Percentiles rank a stretch among this genome's conserved stretches.
phyloP scores from a whole-genome alignment of 2,888 invertebrate genomes.

The Agrochola lychnidis region DNA sequence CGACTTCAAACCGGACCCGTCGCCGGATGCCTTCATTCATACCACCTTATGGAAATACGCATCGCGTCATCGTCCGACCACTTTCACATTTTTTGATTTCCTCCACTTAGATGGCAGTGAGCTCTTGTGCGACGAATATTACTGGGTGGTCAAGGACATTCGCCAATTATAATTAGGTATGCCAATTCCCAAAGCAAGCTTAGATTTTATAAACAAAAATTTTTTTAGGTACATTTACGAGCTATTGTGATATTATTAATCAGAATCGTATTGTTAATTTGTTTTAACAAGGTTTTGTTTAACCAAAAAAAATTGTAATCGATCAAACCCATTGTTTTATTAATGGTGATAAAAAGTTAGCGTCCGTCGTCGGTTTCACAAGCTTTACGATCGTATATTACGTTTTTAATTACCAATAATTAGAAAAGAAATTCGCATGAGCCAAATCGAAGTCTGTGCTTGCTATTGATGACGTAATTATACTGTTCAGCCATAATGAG shows the following conservation, averaged over 20 bases:
- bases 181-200: neutral
- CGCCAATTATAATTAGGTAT: constrained; percentile 6
- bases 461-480: constrained; percentile 49
- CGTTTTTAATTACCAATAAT: constrained; percentile 40
- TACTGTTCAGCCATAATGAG: constrained; percentile 43
- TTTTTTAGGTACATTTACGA: no score
- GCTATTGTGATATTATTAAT: neutral
- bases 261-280: neutral
- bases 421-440: constrained; percentile 43
- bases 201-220: neutral
- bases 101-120: constrained; percentile 62
- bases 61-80: constrained; percentile 74
- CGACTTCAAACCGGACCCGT: constrained; percentile 68
- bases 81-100: constrained; percentile 79
- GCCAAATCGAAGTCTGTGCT: constrained; percentile 26
- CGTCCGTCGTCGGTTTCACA: constrained; percentile 37
- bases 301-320: constrained; percentile 21
- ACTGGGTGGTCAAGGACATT: constrained; percentile 60
- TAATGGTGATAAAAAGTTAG: constrained; percentile 8
- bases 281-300: neutral
- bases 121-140: constrained; percentile 44
- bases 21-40: constrained; percentile 71
- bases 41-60: constrained; percentile 73
- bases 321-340: constrained; percentile 13
- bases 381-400: constrained; percentile 23